Conservation (phyloP, 1,140 invertebrate species). For the Trachelipus rathkii region DNA sequence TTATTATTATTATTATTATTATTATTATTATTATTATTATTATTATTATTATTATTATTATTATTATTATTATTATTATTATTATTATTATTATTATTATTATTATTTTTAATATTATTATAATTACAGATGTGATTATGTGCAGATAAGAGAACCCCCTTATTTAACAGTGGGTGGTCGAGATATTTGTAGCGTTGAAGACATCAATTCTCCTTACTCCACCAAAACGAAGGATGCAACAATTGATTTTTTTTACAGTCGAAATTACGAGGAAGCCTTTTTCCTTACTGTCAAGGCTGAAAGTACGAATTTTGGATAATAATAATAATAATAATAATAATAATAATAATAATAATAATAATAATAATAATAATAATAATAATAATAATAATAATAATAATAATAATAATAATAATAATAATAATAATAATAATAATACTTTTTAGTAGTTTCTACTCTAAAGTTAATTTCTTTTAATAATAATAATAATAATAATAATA, state of each 20-base stretch:
- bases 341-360: background rate
- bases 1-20: too few relatives aligned
- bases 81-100: too few relatives aligned
- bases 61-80: too few relatives aligned
- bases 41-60: too few relatives aligned
- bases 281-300: slow-evolving; percentile 62
- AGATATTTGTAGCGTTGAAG: slow-evolving; percentile 47
- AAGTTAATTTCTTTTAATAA: too few relatives aligned
- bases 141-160: slow-evolving; percentile 65
- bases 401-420: background rate
- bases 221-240: slow-evolving; percentile 61
- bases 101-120: too few relatives aligned
- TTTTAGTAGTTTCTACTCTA: too few relatives aligned
- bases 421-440: background rate
- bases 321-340: background rate
- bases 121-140: slow-evolving; percentile 59
- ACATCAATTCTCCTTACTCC: slow-evolving; percentile 52
- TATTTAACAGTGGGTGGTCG: slow-evolving; percentile 57
- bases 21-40: too few relatives aligned
- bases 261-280: slow-evolving; percentile 62
- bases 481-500: slow-evolving; percentile 13
- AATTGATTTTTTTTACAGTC: slow-evolving; percentile 61
- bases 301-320: slow-evolving; percentile 57
- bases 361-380: background rate
- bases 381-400: background rate